Base-by-base conservation (phyloP, 37 sponge, comb jelly and placozoan genomes). In the Haliclona indistincta region DNA sequence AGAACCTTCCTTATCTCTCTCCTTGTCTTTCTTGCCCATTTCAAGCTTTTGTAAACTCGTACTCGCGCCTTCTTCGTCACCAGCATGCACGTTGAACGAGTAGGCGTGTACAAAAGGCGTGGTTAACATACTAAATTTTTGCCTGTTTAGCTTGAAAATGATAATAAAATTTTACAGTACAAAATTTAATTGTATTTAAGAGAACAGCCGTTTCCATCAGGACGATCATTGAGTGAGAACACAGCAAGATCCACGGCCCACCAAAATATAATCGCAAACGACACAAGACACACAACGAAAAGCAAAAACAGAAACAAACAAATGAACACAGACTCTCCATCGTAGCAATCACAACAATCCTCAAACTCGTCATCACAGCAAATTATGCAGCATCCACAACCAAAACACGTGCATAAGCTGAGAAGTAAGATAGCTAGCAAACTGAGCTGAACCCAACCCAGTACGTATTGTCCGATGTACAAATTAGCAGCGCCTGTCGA, bases 401-500 rank as follows among this genome's bases (percentile, higher is more conserved):
- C 58, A 44, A 37, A 70, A 17, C 63, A 45, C 47, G n/a, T 43
- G 7, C 33, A 29, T 23, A 38, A 54, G n/a, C 40, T 8, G 10
- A 35, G 22, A 43, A 45, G 61, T 25, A 56, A 33, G 25, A 70
- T 32, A 20, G 76, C 4, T 43, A 76, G 67, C n/a, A 54, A 28
- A 43, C 33, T 35, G 26, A 65, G 40, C 66, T 80, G 73, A 1
- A 45, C 85, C 28, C 42, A 74, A 61, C 81, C 93, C 35, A 92
- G 65, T 33, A 64, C 82, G 34, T 75, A 62, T 20, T 72, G 75
- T n/a, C 81, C 93, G 36, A 92, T 92, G 40, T 92, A 92, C 42
- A 92, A 92, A 56, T 92, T 92, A 33, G 93, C 93, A 56, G 88
- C 93, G 38, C 93, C 93, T 1, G 80, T 64, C 38, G 64, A 56